Base-by-base conservation (phyloP, 1,140 invertebrate species). In the Aphidius ervi region DNA sequence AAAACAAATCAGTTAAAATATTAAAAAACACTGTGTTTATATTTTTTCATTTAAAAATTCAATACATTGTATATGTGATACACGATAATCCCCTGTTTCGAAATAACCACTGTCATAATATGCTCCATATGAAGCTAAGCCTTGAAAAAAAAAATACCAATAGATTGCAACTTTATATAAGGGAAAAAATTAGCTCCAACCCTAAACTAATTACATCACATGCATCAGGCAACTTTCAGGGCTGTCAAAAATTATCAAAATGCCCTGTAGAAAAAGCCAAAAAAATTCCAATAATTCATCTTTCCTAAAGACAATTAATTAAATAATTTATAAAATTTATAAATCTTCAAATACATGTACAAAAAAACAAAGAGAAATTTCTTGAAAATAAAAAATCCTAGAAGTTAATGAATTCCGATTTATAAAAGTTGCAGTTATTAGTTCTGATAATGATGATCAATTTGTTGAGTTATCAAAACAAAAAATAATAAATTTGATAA, bases 191-290 rank as follows among this genome's bases (percentile, higher is more conserved):
- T 64, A 67, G 67, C 77, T 75, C 76, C 77, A 70, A 70, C 63
- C 71, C 63, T 58, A 66, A 67, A 58, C 71, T 76, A 80, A 80
- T 71, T 68, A 76, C 68, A 80, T 80, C 68, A 79, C 67, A 71
- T 70, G 73, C 67, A 63, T 77, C 73, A 47, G 65, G 63, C 75
- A 59, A 58, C 68, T 63, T 31, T 43, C 68, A 77, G 70, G 74
- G 77, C 70, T 76, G 72, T 72, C 68, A 70, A 77, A 71, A 43
- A 31, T 39, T 53, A 39, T 23, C 6, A n/a, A 20, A 41, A 40
- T 48, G 39, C 46, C 59, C 59, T 40, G 49, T 39, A 8, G 10
- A 42, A 16, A 16, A 58, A 46, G 47, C 39, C 31, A 31, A 46
- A 41, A 39, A 58, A 52, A 57, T 50, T 56, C 39, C 20, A 20